Percentiles rank a stretch among this genome's conserved stretches.
These are phyloP conservation scores for Drosophila baimaii DNA, from an alignment of 1,140 invertebrate genomes.

Conservation along the genomic window DNA sequence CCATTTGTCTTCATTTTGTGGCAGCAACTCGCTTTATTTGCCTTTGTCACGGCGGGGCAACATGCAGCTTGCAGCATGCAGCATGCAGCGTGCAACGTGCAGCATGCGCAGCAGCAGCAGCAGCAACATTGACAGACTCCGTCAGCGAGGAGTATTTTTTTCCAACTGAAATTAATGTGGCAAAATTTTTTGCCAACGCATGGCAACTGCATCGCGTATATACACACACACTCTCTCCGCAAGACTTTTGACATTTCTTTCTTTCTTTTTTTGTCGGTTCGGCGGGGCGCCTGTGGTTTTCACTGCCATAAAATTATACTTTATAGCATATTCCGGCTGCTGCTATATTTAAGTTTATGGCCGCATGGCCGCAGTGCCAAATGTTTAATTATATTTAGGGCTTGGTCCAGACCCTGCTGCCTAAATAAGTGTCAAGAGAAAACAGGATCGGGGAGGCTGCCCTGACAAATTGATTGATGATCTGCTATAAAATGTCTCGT, in stretches of 20 bases:
- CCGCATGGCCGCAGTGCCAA: conserved; percentile 35
- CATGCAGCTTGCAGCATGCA: conserved; percentile 49
- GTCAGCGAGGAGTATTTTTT: conserved; percentile 49
- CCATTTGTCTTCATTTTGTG: conserved; percentile 80
- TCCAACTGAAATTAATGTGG: conserved; percentile 75
- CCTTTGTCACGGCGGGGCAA: conserved; percentile 68
- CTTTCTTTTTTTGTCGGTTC: conserved; percentile 1
- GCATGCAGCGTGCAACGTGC: conserved; percentile 16
- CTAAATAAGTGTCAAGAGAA: conserved; percentile 36
- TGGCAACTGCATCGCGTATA: conserved; percentile 34
- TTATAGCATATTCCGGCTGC: conserved; percentile 66
- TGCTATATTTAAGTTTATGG: conserved; percentile 72
- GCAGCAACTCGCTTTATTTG: conserved; percentile 64
- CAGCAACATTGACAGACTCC: conserved; percentile 57
- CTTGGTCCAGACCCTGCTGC: conserved; percentile 35
- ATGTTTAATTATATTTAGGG: conserved; percentile 71
- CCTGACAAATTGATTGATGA: conserved; percentile 83
- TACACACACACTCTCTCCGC: conserved; percentile 1
- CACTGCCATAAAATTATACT: conserved; percentile 70
- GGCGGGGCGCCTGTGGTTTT: conserved; percentile 56
- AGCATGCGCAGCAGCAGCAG: conserved; percentile 13
- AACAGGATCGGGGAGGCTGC: conserved; percentile 20
- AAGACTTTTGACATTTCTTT: conserved; percentile 58
- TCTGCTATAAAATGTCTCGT: conserved; percentile 83
- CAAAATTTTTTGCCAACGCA: conserved; percentile 66